Conservation (phyloP, 2,113 vertebrate genomes). For the Tichodroma muraria region DNA sequence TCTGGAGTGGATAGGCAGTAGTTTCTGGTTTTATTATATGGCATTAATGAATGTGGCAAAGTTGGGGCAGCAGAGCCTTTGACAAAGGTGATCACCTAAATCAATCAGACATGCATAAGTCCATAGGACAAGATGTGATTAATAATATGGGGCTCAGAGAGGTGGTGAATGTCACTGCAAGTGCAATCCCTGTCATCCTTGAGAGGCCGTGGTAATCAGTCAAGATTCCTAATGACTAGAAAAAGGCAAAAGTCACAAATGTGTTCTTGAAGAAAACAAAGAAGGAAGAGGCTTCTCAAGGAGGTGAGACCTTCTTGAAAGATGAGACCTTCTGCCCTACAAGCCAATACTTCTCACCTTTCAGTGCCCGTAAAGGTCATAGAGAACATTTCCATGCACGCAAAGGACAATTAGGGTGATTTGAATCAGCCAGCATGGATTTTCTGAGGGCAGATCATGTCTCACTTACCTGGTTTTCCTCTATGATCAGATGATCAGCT, state of each 20-base stretch:
- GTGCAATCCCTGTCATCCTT: not conserved
- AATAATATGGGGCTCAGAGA: not conserved
- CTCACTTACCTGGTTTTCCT: not conserved
- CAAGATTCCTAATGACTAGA: not conserved
- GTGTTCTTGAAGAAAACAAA: not conserved
- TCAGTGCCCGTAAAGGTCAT: not conserved
- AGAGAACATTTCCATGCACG: not conserved
- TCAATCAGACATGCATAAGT: not conserved
- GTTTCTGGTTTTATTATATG: not conserved
- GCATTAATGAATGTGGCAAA: not conserved
- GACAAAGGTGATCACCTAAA: not conserved
- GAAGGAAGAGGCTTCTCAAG: not conserved
- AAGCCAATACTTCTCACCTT: not conserved
- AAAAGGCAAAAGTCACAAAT: not conserved
- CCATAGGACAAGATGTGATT: not conserved
- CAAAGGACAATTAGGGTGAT: not conserved
- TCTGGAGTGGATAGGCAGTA: not conserved
- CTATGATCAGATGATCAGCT: not conserved
- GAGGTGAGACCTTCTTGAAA: not conserved
- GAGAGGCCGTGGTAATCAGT: not conserved
- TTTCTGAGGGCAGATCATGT: not conserved
- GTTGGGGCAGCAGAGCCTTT: not conserved
- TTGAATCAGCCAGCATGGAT: not conserved
- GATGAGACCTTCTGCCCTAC: not conserved
- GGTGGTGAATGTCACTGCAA: not conserved